These are phyloP conservation scores for Drosophila lacteicornis DNA, from an alignment of 1,140 invertebrate genomes.

Conservation along the genomic window DNA sequence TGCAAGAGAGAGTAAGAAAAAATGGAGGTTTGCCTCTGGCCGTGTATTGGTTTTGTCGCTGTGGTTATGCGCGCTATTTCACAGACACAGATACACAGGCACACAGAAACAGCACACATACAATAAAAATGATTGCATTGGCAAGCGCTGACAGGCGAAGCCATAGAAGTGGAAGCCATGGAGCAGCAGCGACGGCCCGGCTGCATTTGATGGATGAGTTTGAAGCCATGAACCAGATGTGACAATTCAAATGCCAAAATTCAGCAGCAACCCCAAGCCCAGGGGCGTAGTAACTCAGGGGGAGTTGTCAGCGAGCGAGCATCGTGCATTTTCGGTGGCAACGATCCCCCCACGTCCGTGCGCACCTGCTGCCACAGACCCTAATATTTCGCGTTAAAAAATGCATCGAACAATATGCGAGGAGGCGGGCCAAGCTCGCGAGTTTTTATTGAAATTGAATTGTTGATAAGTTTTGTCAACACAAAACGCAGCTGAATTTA, in stretches of 20 bases:
- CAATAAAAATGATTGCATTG: slow-evolving; percentile 83
- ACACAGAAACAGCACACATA: slow-evolving; percentile 34
- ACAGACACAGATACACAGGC: slow-evolving; percentile 26
- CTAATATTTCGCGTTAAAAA: slow-evolving; percentile 66
- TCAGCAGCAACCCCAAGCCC: slow-evolving; percentile 43
- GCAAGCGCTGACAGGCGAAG: slow-evolving; percentile 61
- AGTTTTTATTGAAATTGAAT: slow-evolving; percentile 83
- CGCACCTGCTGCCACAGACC: slow-evolving; percentile 35
- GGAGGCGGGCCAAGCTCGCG: slow-evolving; percentile 48
- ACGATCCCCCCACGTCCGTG: slow-evolving; percentile 10
- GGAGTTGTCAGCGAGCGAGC: slow-evolving; percentile 4
- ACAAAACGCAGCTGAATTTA: slow-evolving; percentile 58
- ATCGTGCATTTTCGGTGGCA: neutral
- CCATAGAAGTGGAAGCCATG: slow-evolving; percentile 7
- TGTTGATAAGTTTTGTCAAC: slow-evolving; percentile 83
- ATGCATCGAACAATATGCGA: slow-evolving; percentile 73
- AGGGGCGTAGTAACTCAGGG: slow-evolving; percentile 37
- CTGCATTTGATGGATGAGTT: slow-evolving; percentile 82
- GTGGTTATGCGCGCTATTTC: slow-evolving; percentile 72
- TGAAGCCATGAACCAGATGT: slow-evolving; percentile 76
- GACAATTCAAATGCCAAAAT: slow-evolving; percentile 80
- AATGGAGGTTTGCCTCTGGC: slow-evolving; percentile 33
- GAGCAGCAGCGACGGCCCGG: slow-evolving; percentile 14
- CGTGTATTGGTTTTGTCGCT: slow-evolving; percentile 62
- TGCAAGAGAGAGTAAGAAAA: slow-evolving; percentile 30